Evolutionary conservation across 2,797 vertebrate genomes (phyloP).

Genomic region (Vespertilio murinus): DNA sequence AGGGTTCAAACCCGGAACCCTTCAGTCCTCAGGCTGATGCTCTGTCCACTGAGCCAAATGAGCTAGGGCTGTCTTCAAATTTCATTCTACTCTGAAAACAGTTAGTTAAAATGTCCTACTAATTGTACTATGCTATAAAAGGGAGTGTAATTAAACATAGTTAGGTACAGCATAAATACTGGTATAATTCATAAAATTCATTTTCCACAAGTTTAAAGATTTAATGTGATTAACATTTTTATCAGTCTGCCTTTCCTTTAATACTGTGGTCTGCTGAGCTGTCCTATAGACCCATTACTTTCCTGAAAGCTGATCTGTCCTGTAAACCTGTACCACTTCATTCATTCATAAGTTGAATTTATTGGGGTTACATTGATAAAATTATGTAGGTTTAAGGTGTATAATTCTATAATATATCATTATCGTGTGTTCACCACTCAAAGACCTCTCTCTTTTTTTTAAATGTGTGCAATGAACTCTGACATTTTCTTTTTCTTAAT

Average conservation of each 20-base stretch:
- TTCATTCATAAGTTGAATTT: background rate
- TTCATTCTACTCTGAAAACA: background rate
- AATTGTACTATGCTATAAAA: conserved; percentile 4
- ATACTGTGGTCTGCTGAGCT: background rate
- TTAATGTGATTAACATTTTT: background rate
- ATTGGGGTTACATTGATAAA: background rate
- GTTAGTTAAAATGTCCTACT: background rate
- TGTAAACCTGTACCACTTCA: background rate
- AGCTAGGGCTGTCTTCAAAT: background rate
- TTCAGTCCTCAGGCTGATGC: too few species aligned
- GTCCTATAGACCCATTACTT: background rate
- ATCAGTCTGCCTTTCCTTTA: background rate
- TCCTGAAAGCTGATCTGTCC: background rate
- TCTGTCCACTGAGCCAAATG: too few species aligned
- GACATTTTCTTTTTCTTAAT: too few species aligned
- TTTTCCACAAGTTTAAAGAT: background rate
- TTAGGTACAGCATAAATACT: background rate
- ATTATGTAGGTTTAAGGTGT: background rate
- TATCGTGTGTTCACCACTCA: background rate
- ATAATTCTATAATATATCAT: background rate
- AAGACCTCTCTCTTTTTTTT: background rate
- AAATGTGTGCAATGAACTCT: too few species aligned
- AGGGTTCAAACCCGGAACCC: too few species aligned
- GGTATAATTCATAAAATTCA: background rate
- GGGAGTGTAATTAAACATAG: background rate